Conservation (phyloP, 1,140 invertebrate species). For the Zaprionus davidi region DNA sequence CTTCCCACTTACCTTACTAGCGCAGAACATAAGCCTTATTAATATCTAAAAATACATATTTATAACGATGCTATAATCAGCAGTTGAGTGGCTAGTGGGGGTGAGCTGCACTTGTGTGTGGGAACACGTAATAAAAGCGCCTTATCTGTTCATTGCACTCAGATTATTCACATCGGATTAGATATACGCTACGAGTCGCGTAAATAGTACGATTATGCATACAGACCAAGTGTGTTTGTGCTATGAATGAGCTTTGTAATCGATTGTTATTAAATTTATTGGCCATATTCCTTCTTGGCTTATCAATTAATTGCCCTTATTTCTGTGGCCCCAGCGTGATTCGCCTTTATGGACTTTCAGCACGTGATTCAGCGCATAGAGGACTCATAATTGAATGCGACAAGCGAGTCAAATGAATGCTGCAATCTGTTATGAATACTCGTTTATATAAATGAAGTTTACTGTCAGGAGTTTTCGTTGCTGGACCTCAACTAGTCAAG, state of each 20-base stretch:
- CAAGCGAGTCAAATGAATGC: background rate
- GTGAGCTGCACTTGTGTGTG: slow-evolving; percentile 31
- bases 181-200: slow-evolving; percentile 31
- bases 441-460: background rate
- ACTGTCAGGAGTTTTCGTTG: too few species aligned
- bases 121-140: slow-evolving; percentile 46
- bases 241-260: slow-evolving; percentile 26
- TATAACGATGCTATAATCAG: slow-evolving; percentile 9
- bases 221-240: background rate
- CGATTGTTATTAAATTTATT: slow-evolving; percentile 42
- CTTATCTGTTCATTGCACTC: slow-evolving; percentile 43
- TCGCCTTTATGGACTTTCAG: slow-evolving; percentile 20
- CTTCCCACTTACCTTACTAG: background rate
- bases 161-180: slow-evolving; percentile 47
- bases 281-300: slow-evolving; percentile 25
- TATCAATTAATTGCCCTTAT: slow-evolving; percentile 50
- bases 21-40: slow-evolving; percentile 33
- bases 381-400: background rate
- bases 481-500: too few species aligned
- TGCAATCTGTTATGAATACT: background rate
- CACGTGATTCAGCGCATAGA: slow-evolving; percentile 16
- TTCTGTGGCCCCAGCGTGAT: slow-evolving; percentile 40
- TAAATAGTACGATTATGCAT: slow-evolving; percentile 11
- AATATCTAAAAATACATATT: slow-evolving; percentile 28
- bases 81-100: background rate